Percentiles rank a stretch among this genome's conserved stretches.
Evolutionary conservation across 2,888 invertebrate genomes (phyloP).

Genomic region (Drosophila bunnanda): DNA sequence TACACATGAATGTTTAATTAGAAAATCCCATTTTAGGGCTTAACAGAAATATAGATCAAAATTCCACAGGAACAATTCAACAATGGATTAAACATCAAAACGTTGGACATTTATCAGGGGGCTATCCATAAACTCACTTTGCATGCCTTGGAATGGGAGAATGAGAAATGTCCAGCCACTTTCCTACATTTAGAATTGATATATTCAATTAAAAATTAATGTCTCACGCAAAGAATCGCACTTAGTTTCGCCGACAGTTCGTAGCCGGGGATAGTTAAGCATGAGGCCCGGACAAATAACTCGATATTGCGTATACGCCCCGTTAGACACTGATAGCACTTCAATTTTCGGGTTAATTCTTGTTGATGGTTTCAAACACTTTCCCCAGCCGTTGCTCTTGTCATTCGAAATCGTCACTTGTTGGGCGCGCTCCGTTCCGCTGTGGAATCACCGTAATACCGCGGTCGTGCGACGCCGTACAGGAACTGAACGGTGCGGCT

Average conservation of each 20-base stretch:
- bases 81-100: not conserved
- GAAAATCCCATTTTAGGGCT: too few relatives aligned
- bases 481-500: constrained; percentile 70
- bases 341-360: not conserved
- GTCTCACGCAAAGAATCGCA: constrained; percentile 28
- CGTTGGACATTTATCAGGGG: not conserved
- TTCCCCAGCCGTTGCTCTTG: constrained; percentile 7
- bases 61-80: too few relatives aligned
- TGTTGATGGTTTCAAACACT: constrained; percentile 3
- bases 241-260: constrained; percentile 8
- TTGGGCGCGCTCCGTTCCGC: constrained; percentile 48
- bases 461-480: constrained; percentile 71
- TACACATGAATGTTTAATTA: too few relatives aligned
- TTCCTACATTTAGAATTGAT: not conserved
- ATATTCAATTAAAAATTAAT: constrained; percentile 19
- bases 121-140: not conserved
- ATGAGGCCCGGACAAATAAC: not conserved
- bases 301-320: constrained; percentile 29
- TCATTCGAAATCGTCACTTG: constrained; percentile 60
- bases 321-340: constrained; percentile 6
- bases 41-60: not conserved
- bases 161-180: not conserved
- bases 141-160: not conserved
- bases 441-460: constrained; percentile 44
- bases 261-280: not conserved